Evolutionary conservation across 2,888 invertebrate genomes (phyloP).

Genomic region (Gastrophysa polygoni): DNA sequence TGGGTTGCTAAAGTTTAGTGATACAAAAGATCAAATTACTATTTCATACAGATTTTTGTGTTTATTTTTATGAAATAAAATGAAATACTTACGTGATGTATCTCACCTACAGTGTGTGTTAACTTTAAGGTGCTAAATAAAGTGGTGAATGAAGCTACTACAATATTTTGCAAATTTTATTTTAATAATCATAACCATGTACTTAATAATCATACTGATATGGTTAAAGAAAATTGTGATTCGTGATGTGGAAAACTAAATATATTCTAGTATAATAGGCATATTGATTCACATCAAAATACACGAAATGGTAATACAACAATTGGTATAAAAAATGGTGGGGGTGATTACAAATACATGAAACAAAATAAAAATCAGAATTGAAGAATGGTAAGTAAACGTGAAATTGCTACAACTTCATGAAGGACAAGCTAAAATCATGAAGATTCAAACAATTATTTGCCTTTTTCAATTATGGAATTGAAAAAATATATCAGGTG

Average conservation of each 20-base stretch:
- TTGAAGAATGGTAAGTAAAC: too few species aligned
- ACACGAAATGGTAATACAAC: constrained; percentile 8
- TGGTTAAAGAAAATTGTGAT: constrained; percentile 19
- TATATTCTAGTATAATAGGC: not conserved
- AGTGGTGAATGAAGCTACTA: constrained; percentile 32
- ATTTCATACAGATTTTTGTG: too few species aligned
- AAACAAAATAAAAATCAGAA: not conserved
- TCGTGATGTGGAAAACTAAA: constrained; percentile 6
- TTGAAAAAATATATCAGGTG: too few species aligned
- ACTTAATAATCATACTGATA: constrained; percentile 29
- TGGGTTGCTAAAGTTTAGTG: too few species aligned
- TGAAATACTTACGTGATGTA: constrained; percentile 24
- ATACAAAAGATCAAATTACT: too few species aligned
- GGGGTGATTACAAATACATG: not conserved
- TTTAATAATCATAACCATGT: constrained; percentile 31
- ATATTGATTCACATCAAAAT: constrained; percentile 4
- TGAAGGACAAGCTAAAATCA: too few species aligned
- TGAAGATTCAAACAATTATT: too few species aligned
- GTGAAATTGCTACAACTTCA: too few species aligned
- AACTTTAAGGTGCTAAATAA: constrained; percentile 18
- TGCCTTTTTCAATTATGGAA: too few species aligned
- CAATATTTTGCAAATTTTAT: constrained; percentile 35
- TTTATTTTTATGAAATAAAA: constrained; percentile 3
- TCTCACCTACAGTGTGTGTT: not conserved
- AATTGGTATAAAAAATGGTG: not conserved